A percentile compares a stretch with the other conserved stretches of the same genome.
Conservation (phyloP, 2,888 invertebrate genomes). For the Eupithecia exiguata region DNA sequence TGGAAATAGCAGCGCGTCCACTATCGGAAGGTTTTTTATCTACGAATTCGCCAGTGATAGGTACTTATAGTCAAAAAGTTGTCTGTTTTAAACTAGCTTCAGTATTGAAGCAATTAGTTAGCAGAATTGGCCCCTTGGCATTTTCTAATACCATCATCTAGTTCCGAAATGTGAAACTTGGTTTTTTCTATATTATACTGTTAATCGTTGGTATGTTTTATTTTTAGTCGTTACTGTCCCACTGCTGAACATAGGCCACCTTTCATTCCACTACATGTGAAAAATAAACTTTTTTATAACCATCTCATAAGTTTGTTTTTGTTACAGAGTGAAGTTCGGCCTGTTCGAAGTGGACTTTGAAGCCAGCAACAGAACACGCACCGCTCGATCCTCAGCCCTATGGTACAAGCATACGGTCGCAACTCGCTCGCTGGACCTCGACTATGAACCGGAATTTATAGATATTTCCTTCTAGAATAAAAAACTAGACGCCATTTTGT, state of each 20-base stretch:
- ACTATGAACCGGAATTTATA: conserved; percentile 45
- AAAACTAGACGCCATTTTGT: neutral
- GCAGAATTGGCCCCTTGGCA: too few species aligned
- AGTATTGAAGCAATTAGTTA: too few species aligned
- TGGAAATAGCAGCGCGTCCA: too few species aligned
- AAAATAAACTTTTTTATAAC: neutral
- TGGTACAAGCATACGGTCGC: conserved; percentile 61
- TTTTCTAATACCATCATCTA: too few species aligned
- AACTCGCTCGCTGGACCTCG: conserved; percentile 54
- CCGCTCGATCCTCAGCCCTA: conserved; percentile 59
- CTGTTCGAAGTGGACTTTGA: conserved; percentile 68
- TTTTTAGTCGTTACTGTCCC: too few species aligned
- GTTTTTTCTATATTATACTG: too few species aligned
- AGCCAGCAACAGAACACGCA: conserved; percentile 55
- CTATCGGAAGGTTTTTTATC: too few species aligned
- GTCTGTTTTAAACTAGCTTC: too few species aligned
- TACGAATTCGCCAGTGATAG: too few species aligned
- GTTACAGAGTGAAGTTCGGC: conserved; percentile 67
- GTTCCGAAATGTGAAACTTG: too few species aligned
- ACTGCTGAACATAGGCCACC: neutral
- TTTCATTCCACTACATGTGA: neutral
- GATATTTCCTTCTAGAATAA: conserved; percentile 50
- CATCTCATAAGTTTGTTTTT: neutral
- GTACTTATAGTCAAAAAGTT: too few species aligned
- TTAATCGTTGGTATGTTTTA: too few species aligned